Evolutionary conservation across 2,888 invertebrate genomes (phyloP).

Genomic region (Chrysolina oricalcia): DNA sequence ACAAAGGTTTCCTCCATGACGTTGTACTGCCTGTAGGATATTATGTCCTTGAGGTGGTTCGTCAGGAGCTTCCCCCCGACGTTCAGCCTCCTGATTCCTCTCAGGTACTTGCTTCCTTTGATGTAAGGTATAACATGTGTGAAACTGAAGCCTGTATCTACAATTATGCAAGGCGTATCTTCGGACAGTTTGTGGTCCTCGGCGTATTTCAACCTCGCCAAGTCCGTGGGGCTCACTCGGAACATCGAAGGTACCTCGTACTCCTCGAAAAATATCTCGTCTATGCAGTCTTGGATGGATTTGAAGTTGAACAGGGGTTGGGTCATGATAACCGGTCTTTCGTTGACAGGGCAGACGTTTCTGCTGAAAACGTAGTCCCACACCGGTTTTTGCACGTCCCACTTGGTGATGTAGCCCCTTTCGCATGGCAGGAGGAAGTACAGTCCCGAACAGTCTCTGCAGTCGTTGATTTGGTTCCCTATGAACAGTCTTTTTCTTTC

Average conservation of each 20-base stretch:
- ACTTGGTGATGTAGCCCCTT: conserved; percentile 95
- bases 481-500: conserved; percentile 95
- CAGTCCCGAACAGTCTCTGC: conserved; percentile 94
- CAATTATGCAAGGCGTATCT: conserved; percentile 75
- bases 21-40: conserved; percentile 96
- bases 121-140: conserved; percentile 95
- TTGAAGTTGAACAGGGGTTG: conserved; percentile 96
- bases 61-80: conserved; percentile 96
- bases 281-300: conserved; percentile 93
- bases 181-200: conserved; percentile 50
- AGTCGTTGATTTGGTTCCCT: conserved; percentile 96
- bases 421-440: conserved; percentile 96
- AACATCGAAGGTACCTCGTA: conserved; percentile 91
- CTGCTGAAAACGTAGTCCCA: conserved; percentile 97
- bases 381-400: conserved; percentile 95
- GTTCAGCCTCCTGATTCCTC: conserved; percentile 88
- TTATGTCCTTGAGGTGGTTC: conserved; percentile 97
- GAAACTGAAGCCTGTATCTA: conserved; percentile 97
- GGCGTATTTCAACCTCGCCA: conserved; percentile 73
- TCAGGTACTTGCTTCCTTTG: conserved; percentile 75
- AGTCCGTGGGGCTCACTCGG: conserved; percentile 86
- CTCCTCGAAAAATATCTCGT: conserved; percentile 98
- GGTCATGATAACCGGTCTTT: conserved; percentile 89
- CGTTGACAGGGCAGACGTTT: conserved; percentile 86
- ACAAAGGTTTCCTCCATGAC: conserved; percentile 99